These are phyloP conservation scores for Drosophila murphyi DNA, from an alignment of 1,140 invertebrate genomes.

Conservation along the genomic window DNA sequence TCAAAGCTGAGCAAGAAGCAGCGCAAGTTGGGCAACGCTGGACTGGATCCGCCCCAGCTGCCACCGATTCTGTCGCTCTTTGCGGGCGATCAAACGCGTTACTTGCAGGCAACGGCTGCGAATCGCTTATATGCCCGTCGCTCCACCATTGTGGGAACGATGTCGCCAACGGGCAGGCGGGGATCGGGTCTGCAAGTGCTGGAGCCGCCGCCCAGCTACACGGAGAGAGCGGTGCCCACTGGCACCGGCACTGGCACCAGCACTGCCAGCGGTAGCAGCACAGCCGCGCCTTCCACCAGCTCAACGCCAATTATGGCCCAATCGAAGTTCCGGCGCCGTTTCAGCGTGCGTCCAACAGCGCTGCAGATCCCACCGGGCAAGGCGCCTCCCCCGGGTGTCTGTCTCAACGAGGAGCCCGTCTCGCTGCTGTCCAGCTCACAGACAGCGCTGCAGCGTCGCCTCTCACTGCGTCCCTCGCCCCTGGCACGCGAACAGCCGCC, in stretches of 20 bases:
- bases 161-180: conserved; percentile 46
- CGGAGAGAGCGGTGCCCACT: conserved; percentile 39
- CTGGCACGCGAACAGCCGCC: conserved; percentile 65
- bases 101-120: conserved; percentile 61
- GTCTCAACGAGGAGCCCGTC: conserved; percentile 36
- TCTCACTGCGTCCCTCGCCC: conserved; percentile 80
- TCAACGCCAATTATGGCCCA: conserved; percentile 6
- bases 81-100: conserved; percentile 63
- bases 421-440: conserved; percentile 49
- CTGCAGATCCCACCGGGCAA: conserved; percentile 80
- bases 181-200: conserved; percentile 49
- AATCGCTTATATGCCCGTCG: conserved; percentile 77
- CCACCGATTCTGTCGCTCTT: conserved; percentile 76
- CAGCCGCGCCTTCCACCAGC: conserved; percentile 6
- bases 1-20: conserved; percentile 61
- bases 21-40: conserved; percentile 86
- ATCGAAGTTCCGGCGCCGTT: conserved; percentile 77
- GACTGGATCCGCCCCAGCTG: conserved; percentile 83
- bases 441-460: conserved; percentile 73
- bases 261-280: not conserved
- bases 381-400: conserved; percentile 73
- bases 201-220: conserved; percentile 78
- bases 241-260: not conserved
- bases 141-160: conserved; percentile 77
- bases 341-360: conserved; percentile 80